Evolutionary conservation across 2,113 vertebrate species (phyloP).

Genomic region (Brienomyrus brachyistius): DNA sequence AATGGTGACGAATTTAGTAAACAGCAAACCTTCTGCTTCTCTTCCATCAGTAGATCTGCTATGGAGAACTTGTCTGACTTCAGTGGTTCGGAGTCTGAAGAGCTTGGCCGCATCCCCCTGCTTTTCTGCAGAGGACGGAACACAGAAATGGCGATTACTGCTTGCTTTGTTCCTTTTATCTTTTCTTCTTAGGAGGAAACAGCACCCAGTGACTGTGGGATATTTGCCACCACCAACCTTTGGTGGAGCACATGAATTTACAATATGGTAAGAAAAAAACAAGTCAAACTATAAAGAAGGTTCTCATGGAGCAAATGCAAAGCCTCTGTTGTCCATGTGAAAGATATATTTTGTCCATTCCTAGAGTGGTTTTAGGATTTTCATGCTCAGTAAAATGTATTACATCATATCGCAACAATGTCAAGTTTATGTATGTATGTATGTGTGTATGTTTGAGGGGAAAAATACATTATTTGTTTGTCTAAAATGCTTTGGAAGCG

Average conservation of each 20-base stretch:
- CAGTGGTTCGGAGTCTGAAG: conserved; percentile 21
- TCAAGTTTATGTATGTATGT: not conserved
- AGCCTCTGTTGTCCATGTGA: not conserved
- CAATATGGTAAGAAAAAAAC: no score
- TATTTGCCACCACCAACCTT: not conserved
- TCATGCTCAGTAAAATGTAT: not conserved
- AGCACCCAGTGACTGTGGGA: not conserved
- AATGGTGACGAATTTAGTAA: not conserved
- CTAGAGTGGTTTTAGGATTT: not conserved
- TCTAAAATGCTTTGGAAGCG: not conserved
- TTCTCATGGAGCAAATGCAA: not conserved
- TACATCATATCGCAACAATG: not conserved
- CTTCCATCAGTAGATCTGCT: not conserved
- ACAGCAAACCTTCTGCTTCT: not conserved
- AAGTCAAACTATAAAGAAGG: not conserved
- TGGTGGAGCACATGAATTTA: not conserved
- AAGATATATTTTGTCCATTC: not conserved
- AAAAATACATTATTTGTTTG: not conserved
- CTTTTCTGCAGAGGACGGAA: conserved; percentile 50
- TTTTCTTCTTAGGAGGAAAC: conserved; percentile 28
- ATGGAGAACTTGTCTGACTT: conserved; percentile 10
- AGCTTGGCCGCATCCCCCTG: conserved; percentile 22
- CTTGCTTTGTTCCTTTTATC: conserved; percentile 40
- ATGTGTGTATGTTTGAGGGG: not conserved
- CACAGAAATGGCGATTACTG: conserved; percentile 43